Percentiles rank a stretch among this genome's conserved stretches.
These are phyloP conservation scores for Dysmachus trigonus DNA, from an alignment of 2,888 invertebrate species.

Conservation along the genomic window DNA sequence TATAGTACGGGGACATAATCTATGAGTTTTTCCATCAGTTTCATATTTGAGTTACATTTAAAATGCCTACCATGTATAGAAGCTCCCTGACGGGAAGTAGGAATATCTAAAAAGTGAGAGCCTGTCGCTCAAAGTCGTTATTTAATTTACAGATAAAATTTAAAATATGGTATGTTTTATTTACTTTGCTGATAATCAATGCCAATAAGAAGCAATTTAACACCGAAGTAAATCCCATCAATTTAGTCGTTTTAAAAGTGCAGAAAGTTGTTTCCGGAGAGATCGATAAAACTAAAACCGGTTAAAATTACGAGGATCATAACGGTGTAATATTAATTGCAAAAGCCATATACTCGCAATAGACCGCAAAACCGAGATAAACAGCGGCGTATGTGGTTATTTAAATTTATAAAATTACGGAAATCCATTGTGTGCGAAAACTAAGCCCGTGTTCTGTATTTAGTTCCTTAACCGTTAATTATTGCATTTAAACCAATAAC, in stretches of 20 bases:
- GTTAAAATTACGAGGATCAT: background rate
- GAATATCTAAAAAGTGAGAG: background rate
- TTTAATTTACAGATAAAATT: background rate
- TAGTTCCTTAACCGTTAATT: background rate
- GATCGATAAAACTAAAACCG: background rate
- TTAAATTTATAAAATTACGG: constrained; percentile 19
- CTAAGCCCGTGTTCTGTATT: background rate
- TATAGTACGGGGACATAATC: too few species aligned
- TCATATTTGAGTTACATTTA: too few species aligned
- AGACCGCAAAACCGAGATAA: background rate
- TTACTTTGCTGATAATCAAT: background rate
- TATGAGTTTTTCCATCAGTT: too few species aligned
- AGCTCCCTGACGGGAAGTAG: background rate
- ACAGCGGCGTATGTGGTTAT: background rate
- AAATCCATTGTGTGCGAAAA: constrained; percentile 5
- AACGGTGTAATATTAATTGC: constrained; percentile 4
- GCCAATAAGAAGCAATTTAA: background rate
- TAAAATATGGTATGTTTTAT: background rate
- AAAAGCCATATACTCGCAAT: background rate
- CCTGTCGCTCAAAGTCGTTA: background rate
- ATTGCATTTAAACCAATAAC: constrained; percentile 2
- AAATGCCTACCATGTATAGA: too few species aligned
- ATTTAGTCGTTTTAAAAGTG: background rate
- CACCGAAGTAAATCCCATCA: background rate
- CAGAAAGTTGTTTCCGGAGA: background rate